Evolutionary conservation across 2,113 vertebrate genomes (phyloP).

Genomic region (Danionella cerebrum): DNA sequence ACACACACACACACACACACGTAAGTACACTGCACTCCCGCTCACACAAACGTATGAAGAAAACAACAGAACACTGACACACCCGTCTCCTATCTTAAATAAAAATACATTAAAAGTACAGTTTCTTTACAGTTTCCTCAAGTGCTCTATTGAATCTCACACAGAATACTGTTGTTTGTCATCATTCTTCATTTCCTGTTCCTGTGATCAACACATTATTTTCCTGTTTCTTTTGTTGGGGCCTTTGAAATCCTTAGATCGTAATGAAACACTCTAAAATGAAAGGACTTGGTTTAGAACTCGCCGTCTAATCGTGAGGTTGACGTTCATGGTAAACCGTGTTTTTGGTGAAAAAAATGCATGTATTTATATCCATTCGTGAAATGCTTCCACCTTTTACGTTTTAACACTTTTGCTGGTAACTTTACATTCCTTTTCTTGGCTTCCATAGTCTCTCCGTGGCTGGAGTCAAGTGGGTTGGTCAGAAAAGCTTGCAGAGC

Average conservation of each 20-base stretch:
- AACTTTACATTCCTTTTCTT: constrained; percentile 27
- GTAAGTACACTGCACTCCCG: constrained; percentile 52
- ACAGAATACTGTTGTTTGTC: neutral
- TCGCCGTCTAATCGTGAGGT: too few species aligned
- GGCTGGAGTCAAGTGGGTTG: too few species aligned
- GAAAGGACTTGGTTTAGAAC: too few species aligned
- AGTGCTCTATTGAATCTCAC: constrained; percentile 10
- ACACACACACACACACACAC: too few species aligned
- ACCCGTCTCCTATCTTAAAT: constrained; percentile 44
- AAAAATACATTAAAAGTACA: constrained; percentile 45
- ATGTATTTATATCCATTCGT: constrained; percentile 24
- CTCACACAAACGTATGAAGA: constrained; percentile 37
- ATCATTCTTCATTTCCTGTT: neutral
- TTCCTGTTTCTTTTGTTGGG: too few species aligned
- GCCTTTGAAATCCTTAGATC: too few species aligned
- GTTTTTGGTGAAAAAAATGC: too few species aligned
- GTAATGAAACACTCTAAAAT: too few species aligned
- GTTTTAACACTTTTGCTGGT: constrained; percentile 13
- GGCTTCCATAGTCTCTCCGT: constrained; percentile 7
- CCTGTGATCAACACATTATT: too few species aligned
- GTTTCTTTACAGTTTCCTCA: constrained; percentile 29
- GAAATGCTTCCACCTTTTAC: neutral
- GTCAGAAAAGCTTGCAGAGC: neutral
- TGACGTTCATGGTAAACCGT: too few species aligned
- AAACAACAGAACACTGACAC: constrained; percentile 19